These are phyloP conservation scores for Drosophila lacicola DNA, from an alignment of 2,888 invertebrate species.

Conservation along the genomic window DNA sequence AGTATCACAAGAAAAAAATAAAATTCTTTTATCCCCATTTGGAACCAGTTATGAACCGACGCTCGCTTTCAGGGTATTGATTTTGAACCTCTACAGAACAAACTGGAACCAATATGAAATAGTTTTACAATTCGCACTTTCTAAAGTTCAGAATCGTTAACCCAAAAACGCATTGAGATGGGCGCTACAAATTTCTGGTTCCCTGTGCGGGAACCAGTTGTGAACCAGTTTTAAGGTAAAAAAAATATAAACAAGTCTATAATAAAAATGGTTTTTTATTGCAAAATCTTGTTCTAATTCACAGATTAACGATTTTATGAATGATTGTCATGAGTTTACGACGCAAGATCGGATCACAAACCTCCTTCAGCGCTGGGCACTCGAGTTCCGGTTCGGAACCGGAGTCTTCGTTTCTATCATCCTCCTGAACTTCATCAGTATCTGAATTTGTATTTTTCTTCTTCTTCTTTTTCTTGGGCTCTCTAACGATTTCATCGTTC, in stretches of 20 bases:
- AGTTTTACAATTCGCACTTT: too few relatives aligned
- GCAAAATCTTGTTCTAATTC: neutral
- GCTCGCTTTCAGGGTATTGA: neutral
- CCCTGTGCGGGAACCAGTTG: too few relatives aligned
- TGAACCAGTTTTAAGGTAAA: too few relatives aligned
- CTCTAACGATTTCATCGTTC: accelerated
- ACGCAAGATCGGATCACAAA: neutral
- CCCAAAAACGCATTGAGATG: too few relatives aligned
- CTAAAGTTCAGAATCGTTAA: too few relatives aligned
- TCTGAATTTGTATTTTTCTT: neutral
- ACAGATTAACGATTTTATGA: slow-evolving; percentile 20
- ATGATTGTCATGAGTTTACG: slow-evolving; percentile 14
- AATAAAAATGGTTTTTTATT: neutral
- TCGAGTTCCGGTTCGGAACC: neutral
- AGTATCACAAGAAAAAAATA: too few relatives aligned
- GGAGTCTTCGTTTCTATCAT: neutral
- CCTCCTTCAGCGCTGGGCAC: neutral
- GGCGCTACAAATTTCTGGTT: too few relatives aligned
- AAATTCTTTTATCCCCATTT: too few relatives aligned
- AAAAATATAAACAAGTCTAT: too few relatives aligned
- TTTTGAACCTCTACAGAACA: neutral
- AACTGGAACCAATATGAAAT: too few relatives aligned
- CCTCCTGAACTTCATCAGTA: neutral
- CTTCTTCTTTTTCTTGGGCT: neutral
- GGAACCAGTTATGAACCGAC: neutral